A percentile compares a stretch with the other conserved stretches of the same genome.
Evolutionary conservation across 2,888 invertebrate genomes (phyloP).

Genomic region (Bimastos eiseni): DNA sequence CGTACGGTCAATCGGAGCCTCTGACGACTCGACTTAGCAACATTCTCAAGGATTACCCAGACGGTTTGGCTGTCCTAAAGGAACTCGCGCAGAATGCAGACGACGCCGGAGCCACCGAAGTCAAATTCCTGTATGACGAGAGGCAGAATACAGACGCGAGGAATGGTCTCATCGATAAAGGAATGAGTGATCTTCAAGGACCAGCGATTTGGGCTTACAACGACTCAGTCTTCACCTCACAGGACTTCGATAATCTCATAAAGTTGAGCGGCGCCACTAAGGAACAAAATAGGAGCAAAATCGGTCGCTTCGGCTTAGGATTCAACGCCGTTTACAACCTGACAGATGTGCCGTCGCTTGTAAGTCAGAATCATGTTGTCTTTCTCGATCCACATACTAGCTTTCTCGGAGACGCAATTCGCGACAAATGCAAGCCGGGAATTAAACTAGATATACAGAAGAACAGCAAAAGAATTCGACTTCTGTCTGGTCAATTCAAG

Average conservation of each 20-base stretch:
- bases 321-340: slow-evolving; percentile 59
- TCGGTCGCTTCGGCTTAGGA: slow-evolving; percentile 56
- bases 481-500: slow-evolving; percentile 49
- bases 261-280: slow-evolving; percentile 53
- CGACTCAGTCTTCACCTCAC: slow-evolving; percentile 49
- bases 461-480: slow-evolving; percentile 42
- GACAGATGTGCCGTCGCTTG: slow-evolving; percentile 56
- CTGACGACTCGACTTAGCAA: slow-evolving; percentile 49
- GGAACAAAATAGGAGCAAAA: slow-evolving; percentile 47
- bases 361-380: slow-evolving; percentile 50
- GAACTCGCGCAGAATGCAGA: slow-evolving; percentile 57
- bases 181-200: slow-evolving; percentile 51
- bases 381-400: slow-evolving; percentile 56
- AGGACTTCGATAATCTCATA: slow-evolving; percentile 51
- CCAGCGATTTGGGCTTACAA: slow-evolving; percentile 54
- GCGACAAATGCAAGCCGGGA: slow-evolving; percentile 45
- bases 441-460: slow-evolving; percentile 45
- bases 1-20: slow-evolving; percentile 51
- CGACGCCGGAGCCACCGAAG: slow-evolving; percentile 52
- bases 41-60: slow-evolving; percentile 51
- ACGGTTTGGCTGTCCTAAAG: slow-evolving; percentile 53
- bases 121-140: slow-evolving; percentile 52
- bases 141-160: slow-evolving; percentile 46
- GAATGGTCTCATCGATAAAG: slow-evolving; percentile 46
- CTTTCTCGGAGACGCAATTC: slow-evolving; percentile 46